phyloP scores from a whole-genome alignment of 2,888 invertebrate species.

The Syritta pipiens region DNA sequence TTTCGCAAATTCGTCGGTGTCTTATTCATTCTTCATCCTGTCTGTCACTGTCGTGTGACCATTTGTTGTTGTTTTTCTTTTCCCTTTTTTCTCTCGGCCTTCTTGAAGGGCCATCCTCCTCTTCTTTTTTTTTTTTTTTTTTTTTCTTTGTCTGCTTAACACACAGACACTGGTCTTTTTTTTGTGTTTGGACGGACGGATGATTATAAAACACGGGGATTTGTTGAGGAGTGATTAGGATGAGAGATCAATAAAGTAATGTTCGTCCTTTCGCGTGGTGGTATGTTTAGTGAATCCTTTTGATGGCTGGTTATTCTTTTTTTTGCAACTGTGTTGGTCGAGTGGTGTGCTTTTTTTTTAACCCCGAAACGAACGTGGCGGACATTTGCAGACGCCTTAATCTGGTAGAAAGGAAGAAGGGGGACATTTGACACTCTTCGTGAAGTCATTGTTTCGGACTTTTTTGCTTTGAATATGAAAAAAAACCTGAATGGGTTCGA shows the following conservation, averaged over 20 bases:
- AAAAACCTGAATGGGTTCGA: too few relatives aligned
- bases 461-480: too few relatives aligned
- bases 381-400: constrained; percentile 23
- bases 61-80: background rate
- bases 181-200: constrained; percentile 33
- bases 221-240: too few relatives aligned
- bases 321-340: constrained; percentile 7
- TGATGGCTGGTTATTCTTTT: background rate
- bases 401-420: constrained; percentile 23
- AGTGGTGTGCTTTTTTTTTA: background rate
- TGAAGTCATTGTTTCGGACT: too few relatives aligned
- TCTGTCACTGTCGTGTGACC: background rate
- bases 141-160: background rate
- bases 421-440: constrained; percentile 39
- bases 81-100: background rate
- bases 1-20: too few relatives aligned
- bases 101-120: background rate
- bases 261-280: background rate
- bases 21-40: too few relatives aligned
- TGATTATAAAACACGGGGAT: too few relatives aligned
- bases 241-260: constrained; percentile 5
- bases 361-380: background rate
- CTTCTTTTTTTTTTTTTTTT: background rate
- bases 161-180: constrained; percentile 11
- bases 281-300: too few relatives aligned